A percentile compares a stretch with the other conserved stretches of the same genome.
Evolutionary conservation across 2,797 vertebrate genomes (phyloP).

Genomic region (Botia almorhae): DNA sequence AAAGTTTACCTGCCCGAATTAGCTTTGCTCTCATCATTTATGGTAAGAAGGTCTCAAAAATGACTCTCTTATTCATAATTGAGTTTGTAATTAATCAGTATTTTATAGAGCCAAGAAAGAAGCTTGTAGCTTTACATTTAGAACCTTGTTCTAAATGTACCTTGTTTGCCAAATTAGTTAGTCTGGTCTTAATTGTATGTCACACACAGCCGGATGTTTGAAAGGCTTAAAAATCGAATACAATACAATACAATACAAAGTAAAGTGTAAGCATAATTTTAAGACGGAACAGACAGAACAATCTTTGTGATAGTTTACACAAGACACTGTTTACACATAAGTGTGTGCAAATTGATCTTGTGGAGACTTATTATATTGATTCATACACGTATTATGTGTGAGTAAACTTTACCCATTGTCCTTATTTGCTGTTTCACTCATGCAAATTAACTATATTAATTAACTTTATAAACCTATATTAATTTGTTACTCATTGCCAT

Average conservation of each 20-base stretch:
- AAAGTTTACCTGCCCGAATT: neutral
- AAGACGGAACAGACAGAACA: too few relatives aligned
- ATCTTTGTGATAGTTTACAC: neutral
- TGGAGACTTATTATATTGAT: neutral
- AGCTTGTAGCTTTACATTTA: neutral
- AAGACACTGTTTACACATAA: neutral
- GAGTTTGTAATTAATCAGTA: neutral
- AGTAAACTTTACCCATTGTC: neutral
- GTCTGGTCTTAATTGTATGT: neutral
- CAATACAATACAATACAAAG: too few relatives aligned
- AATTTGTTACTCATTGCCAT: neutral
- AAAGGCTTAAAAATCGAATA: too few relatives aligned
- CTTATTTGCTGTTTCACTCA: conserved; percentile 4
- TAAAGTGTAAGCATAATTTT: too few relatives aligned
- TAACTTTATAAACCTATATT: too few relatives aligned
- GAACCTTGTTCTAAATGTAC: too few relatives aligned
- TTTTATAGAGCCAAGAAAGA: neutral
- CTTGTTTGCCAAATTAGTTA: neutral
- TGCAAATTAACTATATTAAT: neutral
- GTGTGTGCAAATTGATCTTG: neutral
- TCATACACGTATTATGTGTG: neutral
- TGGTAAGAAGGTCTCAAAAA: neutral
- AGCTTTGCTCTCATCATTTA: neutral
- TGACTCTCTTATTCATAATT: neutral
- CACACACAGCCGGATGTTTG: neutral